Base-by-base conservation (phyloP, 2,113 vertebrate species). In the Festucalex cinctus region DNA sequence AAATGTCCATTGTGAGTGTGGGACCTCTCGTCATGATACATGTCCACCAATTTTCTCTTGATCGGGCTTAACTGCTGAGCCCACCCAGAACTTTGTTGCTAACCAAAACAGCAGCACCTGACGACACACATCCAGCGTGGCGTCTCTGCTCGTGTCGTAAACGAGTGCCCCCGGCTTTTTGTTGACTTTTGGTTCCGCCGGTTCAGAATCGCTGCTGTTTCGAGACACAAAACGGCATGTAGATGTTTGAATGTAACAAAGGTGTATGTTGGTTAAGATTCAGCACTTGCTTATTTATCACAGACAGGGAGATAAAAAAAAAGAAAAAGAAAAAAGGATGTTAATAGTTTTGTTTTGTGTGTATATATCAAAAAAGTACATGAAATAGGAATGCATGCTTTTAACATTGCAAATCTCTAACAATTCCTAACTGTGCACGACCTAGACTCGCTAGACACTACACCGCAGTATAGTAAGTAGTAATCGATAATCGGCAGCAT, bases 271-370 rank as follows among this genome's bases (percentile, higher is more conserved):
- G 83, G 77, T 84, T 61, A 74, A 62, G 60, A 76, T 79, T 73
- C 77, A 87, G 85, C 79, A 86, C 87, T 88, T 86, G 76, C 74
- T 87, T 88, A 90, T 89, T 91, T 88, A 88, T 88, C 88, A 77
- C 80, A 74, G 69, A 90, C 54, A 19, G 28, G 26, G 26, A 57
- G 14, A 28, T 57, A 32, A 17, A 57, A 56, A 49, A 49, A 49
- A 39, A 39, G n/a, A 39, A 41, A 77, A 78, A 84, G 28, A 32
- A 32, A 4, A 85, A 71, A 84, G 74, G 71, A 61, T 79, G 79
- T 83, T 78, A 73, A 72, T 73, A 79, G 65, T 71, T 68, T 81
- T 63, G 70, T 69, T 74, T 68, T 83, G 78, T 85, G 76, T 63
- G 71, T 79, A 82, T 65, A 73, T 58, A 37, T 58, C 2, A 39